Percentiles rank a stretch among this genome's conserved stretches.
These are phyloP conservation scores for Apolygus lucorum DNA, from an alignment of 1,140 invertebrate genomes.

Conservation along the genomic window DNA sequence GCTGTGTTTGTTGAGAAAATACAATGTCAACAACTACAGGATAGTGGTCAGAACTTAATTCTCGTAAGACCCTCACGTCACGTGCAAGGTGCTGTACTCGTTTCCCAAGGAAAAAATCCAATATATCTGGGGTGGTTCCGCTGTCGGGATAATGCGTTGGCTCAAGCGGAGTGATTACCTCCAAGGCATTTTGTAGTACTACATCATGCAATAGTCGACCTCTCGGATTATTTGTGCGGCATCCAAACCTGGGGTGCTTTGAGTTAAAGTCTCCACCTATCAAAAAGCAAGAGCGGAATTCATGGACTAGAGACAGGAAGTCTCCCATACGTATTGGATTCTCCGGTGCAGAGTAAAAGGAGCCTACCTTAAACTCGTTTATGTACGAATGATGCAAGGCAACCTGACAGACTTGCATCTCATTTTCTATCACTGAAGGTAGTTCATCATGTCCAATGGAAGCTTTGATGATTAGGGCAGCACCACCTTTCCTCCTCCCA, in stretches of 20 bases:
- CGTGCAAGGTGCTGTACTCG: not conserved
- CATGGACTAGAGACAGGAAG: not conserved
- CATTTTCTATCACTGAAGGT: not conserved
- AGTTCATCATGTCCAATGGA: not conserved
- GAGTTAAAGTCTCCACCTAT: conserved; percentile 1
- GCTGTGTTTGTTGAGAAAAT: not conserved
- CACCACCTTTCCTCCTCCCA: not conserved
- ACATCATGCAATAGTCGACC: not conserved
- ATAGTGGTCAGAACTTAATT: conserved; percentile 11
- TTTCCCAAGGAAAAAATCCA: not conserved
- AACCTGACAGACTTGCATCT: not conserved
- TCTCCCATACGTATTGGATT: not conserved
- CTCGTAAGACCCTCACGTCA: not conserved
- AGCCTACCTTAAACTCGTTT: not conserved
- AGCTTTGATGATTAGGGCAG: not conserved
- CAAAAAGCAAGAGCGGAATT: not conserved
- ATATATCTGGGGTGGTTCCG: not conserved
- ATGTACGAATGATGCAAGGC: not conserved
- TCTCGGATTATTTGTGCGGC: not conserved
- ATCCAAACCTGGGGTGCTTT: conserved; percentile 5
- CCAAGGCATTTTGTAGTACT: not conserved
- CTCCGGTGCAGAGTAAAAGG: not conserved
- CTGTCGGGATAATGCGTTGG: not conserved
- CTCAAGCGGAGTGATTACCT: not conserved
- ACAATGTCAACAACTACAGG: not conserved